Base-by-base conservation (phyloP, 2,797 vertebrate species). In the Aulostomus chinensis region DNA sequence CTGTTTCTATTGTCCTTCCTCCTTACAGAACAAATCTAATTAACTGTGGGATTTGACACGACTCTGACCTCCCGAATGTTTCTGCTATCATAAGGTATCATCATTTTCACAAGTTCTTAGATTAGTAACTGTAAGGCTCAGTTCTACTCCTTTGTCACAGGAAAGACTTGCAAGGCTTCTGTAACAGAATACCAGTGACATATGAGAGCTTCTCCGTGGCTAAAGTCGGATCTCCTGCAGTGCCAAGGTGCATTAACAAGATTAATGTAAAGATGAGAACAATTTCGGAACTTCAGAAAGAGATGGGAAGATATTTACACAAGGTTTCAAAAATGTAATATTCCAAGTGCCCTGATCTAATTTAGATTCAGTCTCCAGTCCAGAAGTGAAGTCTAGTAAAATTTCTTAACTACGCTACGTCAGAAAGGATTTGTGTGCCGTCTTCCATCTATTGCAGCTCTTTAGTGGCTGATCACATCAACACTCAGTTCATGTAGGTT, bases 161-260 rank as follows among this genome's bases (percentile, higher is more conserved):
- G 57, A 83, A 83, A 87, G 78, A 69, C 80, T 80, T 86, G 61
- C 63, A 64, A 80, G 58, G 78, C 75, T 74, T 74, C 83, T 81
- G 72, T 63, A 76, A 61, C 64, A 68, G 61, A 71, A 83, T 80
- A 66, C 75, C 85, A 83, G 60, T 68, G 88, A 86, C 87, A 90
- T 39, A 61, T 86, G 83, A 89, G 80, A 79, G 54, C 81, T 86
- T 75, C 88, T 88, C 86, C 86, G 80, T 32, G 10, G 80, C 86
- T 87, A 87, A 86, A 84, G 68, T 73, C 36, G 55, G 85, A 72
- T 78, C 62, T 46, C 70, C 53, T 24, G 36, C 63, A 68, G 79
- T 85, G 85, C 89, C 86, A 84, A 78, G 59, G 30, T 72, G 77
- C 66, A 86, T 89, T 81, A 88, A 52, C 30, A 58, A 86, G 85